Evolutionary conservation across 2,888 invertebrate species (phyloP).

Genomic region (Itoplectis maculator): DNA sequence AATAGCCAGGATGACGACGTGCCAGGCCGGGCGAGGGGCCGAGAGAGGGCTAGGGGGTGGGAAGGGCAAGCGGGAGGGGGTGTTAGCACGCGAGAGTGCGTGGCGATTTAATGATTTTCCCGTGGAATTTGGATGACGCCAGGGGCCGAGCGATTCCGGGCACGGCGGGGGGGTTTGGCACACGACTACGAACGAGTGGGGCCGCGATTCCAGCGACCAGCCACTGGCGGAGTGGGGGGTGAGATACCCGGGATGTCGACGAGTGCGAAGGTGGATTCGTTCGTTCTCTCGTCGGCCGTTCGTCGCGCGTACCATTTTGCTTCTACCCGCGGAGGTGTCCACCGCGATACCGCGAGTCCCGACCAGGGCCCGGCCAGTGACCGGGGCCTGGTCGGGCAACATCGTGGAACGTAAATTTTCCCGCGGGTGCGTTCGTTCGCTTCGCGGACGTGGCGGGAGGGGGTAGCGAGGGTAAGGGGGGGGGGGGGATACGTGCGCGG

Average conservation of each 20-base stretch:
- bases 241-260: conserved; percentile 30
- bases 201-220: too few relatives aligned
- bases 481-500: background rate
- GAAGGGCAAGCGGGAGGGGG: conserved; percentile 13
- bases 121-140: conserved; percentile 83
- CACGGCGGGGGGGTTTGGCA: conserved; percentile 20
- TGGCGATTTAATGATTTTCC: conserved; percentile 84
- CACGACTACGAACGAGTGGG: conserved; percentile 11
- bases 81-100: conserved; percentile 79
- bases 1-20: conserved; percentile 61
- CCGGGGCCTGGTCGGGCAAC: conserved; percentile 55
- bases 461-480: conserved; percentile 26
- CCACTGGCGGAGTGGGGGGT: background rate
- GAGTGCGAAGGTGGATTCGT: conserved; percentile 16
- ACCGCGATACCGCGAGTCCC: background rate
- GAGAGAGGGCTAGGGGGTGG: background rate
- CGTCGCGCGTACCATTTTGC: too few relatives aligned
- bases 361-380: background rate
- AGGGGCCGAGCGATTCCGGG: too few relatives aligned
- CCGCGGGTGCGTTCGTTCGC: conserved; percentile 82
- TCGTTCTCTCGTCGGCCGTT: background rate
- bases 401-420: conserved; percentile 82
- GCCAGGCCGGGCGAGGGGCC: conserved; percentile 13
- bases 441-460: too few relatives aligned
- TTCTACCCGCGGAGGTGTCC: background rate